phyloP scores from a whole-genome alignment of 2,113 vertebrate species.

The Chelonoidis abingdonii region DNA sequence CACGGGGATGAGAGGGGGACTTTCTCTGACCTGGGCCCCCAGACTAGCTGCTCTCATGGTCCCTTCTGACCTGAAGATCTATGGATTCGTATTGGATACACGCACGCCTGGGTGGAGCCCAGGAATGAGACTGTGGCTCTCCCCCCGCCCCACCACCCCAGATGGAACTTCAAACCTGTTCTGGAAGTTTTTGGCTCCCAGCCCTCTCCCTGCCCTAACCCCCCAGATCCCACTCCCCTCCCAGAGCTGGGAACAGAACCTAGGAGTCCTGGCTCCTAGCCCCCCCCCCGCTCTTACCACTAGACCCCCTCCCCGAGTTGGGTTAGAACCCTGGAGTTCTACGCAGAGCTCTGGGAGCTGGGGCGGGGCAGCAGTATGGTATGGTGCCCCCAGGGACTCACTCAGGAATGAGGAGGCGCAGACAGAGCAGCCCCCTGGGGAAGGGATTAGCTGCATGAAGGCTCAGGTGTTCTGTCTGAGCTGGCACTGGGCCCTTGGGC shows the following conservation, averaged over 20 bases:
- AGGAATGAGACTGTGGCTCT: background rate
- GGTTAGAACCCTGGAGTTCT: no score
- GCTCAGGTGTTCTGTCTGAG: background rate
- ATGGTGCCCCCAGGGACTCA: background rate
- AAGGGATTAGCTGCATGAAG: background rate
- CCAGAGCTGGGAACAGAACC: no score
- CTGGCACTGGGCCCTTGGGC: background rate
- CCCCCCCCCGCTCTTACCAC: no score
- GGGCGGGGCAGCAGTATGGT: background rate
- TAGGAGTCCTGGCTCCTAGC: no score
- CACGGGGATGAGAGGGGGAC: rapidly evolving
- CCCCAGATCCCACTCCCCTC: background rate
- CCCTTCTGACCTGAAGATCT: background rate
- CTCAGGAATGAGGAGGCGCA: background rate
- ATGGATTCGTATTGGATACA: background rate
- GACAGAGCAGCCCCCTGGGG: background rate
- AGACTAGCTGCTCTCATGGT: background rate
- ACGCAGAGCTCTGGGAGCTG: background rate
- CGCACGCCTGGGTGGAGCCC: background rate
- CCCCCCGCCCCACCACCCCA: background rate
- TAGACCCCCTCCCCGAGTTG: no score
- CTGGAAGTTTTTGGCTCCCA: background rate
- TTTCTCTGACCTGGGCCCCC: background rate
- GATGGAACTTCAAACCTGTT: background rate
- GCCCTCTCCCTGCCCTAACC: background rate